Conservation (phyloP, 2,797 vertebrate genomes). For the Austrolebias charrua region DNA sequence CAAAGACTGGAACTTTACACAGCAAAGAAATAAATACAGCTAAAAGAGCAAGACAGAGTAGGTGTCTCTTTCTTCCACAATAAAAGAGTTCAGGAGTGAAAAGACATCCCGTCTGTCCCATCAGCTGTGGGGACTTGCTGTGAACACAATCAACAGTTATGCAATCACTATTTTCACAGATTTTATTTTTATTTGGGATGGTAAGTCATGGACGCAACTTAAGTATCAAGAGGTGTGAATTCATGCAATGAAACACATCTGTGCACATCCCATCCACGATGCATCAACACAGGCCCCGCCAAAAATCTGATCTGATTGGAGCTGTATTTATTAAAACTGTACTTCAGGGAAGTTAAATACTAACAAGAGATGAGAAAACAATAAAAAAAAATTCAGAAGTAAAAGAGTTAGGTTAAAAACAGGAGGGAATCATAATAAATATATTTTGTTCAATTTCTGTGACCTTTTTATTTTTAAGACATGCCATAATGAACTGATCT, state of each 20-base stretch:
- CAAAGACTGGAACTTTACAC: neutral
- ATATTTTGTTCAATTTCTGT: too few relatives aligned
- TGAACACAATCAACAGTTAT: conserved; percentile 23
- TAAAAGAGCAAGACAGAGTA: neutral
- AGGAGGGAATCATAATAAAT: neutral
- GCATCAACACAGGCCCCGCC: too few relatives aligned
- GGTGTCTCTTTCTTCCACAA: neutral
- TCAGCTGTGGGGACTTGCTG: neutral
- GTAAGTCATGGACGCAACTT: conserved; percentile 15
- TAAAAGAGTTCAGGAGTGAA: conserved; percentile 13
- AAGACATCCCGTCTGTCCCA: conserved; percentile 13
- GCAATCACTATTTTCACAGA: conserved; percentile 20
- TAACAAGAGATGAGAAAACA: too few relatives aligned
- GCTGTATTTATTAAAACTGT: conserved; percentile 13
- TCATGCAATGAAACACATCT: neutral
- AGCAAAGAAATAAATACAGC: neutral
- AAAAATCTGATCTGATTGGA: conserved; percentile 21
- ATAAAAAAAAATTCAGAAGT: too few relatives aligned
- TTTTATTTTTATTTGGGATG: conserved; percentile 21
- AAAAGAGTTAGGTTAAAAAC: neutral
- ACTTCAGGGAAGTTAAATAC: too few relatives aligned
- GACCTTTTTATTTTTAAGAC: too few relatives aligned
- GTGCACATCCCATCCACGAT: neutral
- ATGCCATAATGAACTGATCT: too few relatives aligned
- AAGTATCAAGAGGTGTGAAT: conserved; percentile 5